Evolutionary conservation across 1,140 invertebrate genomes (phyloP).

Genomic region (Eulimnadia texana): DNA sequence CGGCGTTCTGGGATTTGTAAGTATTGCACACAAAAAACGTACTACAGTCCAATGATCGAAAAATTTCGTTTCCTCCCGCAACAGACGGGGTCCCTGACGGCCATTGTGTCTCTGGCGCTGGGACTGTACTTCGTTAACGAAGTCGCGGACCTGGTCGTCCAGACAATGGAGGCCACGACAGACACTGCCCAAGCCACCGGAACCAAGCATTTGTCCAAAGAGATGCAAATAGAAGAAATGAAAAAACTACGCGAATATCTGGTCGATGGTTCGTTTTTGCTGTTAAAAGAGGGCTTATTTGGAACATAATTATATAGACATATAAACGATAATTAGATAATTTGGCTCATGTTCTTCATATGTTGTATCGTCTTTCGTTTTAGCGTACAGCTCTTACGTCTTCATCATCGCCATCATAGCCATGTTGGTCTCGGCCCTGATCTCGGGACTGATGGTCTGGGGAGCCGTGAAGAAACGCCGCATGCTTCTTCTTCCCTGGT

Average conservation of each 20-base stretch:
- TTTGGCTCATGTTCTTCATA: background rate
- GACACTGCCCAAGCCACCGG: slow-evolving; percentile 1
- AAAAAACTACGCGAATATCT: slow-evolving; percentile 9
- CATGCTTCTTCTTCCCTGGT: slow-evolving; percentile 14
- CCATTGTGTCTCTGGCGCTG: slow-evolving; percentile 9
- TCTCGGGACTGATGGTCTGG: slow-evolving; percentile 10
- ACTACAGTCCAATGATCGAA: background rate
- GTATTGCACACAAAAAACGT: background rate
- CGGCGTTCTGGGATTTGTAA: slow-evolving; percentile 12
- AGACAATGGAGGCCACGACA: background rate
- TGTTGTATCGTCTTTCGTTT: background rate
- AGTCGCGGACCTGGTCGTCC: slow-evolving; percentile 1
- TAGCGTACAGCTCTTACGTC: slow-evolving; percentile 12
- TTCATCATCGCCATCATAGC: slow-evolving; percentile 9
- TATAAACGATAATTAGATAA: background rate
- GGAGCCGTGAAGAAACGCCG: slow-evolving; percentile 15
- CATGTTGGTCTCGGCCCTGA: slow-evolving; percentile 5
- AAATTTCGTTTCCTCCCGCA: background rate
- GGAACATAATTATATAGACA: background rate
- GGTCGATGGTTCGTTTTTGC: slow-evolving; percentile 6
- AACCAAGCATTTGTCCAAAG: slow-evolving; percentile 4
- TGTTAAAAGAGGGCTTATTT: background rate
- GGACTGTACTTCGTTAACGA: slow-evolving; percentile 12
- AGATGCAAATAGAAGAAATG: slow-evolving; percentile 4
- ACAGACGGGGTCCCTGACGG: slow-evolving; percentile 13